These are phyloP conservation scores for Peromyscus melanophrys DNA, from an alignment of 2,797 vertebrate genomes.

Conservation along the genomic window DNA sequence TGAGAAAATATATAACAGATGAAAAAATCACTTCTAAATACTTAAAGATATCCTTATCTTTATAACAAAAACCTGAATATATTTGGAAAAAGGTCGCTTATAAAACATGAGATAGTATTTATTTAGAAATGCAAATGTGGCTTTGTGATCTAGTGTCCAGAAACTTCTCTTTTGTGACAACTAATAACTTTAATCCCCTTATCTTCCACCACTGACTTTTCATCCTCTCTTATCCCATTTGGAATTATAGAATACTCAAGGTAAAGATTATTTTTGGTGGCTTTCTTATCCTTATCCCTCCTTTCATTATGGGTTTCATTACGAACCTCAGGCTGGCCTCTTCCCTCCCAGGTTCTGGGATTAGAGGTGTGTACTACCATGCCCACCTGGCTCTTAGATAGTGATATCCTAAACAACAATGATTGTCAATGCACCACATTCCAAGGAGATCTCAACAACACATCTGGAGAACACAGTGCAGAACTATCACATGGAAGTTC, in stretches of 20 bases:
- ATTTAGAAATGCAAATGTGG: neutral
- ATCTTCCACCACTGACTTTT: neutral
- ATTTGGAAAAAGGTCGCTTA: conserved; percentile 20
- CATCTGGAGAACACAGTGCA: neutral
- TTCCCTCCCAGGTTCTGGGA: neutral
- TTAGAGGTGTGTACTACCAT: neutral
- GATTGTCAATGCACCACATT: neutral
- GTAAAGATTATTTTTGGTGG: neutral
- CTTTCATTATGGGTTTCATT: neutral
- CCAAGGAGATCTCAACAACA: neutral
- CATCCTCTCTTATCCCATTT: neutral
- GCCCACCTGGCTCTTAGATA: neutral
- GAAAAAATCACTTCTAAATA: neutral
- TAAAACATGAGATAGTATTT: neutral
- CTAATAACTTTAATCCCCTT: neutral
- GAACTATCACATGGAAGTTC: neutral
- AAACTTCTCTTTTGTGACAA: neutral
- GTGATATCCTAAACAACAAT: neutral
- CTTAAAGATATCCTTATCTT: too few species aligned
- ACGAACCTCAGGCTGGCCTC: neutral
- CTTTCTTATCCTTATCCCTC: neutral
- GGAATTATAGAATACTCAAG: neutral
- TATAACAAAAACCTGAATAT: neutral
- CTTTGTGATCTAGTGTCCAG: neutral
- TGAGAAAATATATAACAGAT: neutral